Base-by-base conservation (phyloP, 2,113 vertebrate genomes). In the Neogobius melanostomus region DNA sequence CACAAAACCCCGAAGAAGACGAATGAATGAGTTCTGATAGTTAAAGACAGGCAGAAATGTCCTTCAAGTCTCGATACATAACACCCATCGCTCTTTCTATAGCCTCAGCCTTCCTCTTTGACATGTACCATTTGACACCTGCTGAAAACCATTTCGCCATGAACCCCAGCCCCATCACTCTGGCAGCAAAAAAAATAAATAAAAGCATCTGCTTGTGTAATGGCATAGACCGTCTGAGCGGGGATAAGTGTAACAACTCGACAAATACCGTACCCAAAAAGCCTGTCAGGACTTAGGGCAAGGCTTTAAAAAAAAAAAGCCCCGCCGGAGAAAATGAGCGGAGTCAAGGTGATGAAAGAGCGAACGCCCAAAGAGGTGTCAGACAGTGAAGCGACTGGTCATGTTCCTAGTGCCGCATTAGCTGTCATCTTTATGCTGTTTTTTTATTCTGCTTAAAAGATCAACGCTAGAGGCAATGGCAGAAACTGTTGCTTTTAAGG, bases 271-370 rank as follows among this genome's bases (percentile, higher is more conserved):
- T 36, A 45, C 56, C 68, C 51, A 60, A 48, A n/a, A 52, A 61
- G 77, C 76, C 48, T 64, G 47, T 77, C 72, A 59, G 74, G 72
- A 68, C 52, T 75, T 67, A 50, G 51, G 76, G 72, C 69, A 76
- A 51, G 8, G 68, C 53, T 56, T 36, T 4, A 36, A 36, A 14
- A 62, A 66, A 77, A 81, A 77, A 81, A 59, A 71, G 52, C 69
- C 71, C 66, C 43, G 68, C n/a, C 12, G 4, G 53, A 75, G 60
- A 67, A 74, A 61, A 71, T 28, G 16, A 61, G 69, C 66, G 64
- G 11, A 81, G 66, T 3, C 53, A 65, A 75, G 60, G 66, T 67
- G 75, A 80, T 80, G 74, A 88, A 56, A 82, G 77, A 74, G 43
- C 21, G 66, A 60, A 59, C 9, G n/a, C 44, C 69, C 68, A 77